Conservation (phyloP, 2,113 vertebrate genomes). For the Indri indri region DNA sequence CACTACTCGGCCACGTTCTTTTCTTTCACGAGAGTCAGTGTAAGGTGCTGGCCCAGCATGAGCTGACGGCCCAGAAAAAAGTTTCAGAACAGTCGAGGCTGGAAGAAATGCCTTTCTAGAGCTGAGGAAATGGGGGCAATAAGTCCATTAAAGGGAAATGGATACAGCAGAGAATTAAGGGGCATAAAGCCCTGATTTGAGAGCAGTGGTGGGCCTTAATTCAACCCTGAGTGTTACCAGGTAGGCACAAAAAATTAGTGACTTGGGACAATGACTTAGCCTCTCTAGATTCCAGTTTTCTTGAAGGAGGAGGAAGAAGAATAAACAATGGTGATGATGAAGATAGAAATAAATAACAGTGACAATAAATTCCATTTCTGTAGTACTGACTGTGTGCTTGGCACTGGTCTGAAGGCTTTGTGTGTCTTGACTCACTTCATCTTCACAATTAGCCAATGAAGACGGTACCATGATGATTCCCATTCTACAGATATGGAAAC, state of each 20-base stretch:
- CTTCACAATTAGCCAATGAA: neutral
- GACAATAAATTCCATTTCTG: neutral
- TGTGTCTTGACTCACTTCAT: neutral
- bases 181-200: neutral
- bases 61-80: neutral
- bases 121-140: neutral
- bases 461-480: neutral
- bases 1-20: accelerated
- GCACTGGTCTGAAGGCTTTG: neutral
- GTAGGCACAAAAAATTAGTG: neutral
- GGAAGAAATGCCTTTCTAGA: neutral
- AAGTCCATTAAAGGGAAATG: neutral
- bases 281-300: neutral
- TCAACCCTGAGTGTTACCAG: no score
- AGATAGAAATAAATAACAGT: neutral
- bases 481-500: neutral
- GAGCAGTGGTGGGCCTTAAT: accelerated
- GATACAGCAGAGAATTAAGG: neutral
- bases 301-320: neutral
- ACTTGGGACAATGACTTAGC: neutral
- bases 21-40: neutral
- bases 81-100: neutral
- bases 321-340: neutral
- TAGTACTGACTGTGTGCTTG: neutral
- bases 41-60: no score